Evolutionary conservation across 2,113 vertebrate species (phyloP), one percentile per base, ranked within the genome.

Genomic region (Peromyscus polionotus): DNA sequence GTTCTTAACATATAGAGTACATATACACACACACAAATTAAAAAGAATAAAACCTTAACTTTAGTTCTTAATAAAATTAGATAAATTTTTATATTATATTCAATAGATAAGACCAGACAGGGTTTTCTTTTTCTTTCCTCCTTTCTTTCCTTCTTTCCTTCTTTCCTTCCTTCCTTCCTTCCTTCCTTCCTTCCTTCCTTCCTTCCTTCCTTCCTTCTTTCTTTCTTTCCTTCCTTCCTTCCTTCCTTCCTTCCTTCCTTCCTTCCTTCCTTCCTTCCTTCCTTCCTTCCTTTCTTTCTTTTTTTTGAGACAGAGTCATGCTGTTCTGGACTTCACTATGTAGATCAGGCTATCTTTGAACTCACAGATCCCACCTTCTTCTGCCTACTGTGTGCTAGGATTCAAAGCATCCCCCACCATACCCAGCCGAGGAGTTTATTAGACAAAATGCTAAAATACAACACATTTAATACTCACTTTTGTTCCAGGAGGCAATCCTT

Each of bases 401-500:
- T 16, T 13, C 39, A 63, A 84, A 12, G 57, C 0, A 5, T 63
- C 7, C 6, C 14, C 57, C 3, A 83, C 80, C 22, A 39, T 28
- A 39, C 5, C n/a, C 36, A 84, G 36, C 13, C n/a, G 12, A 39
- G 54, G 80, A 61, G 13, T 26, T 61, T 42, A 84, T 9, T 28
- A 84, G 7, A 84, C 80, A 70, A 87, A 72, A 54, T 9, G 33
- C 22, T 81, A 16, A 92, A 87, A 93, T 51, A 80, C 13, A 95
- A 91, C n/a, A 92, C 81, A 95, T 48, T 77, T 86, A 68, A 97
- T 90, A 92, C 94, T 97, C 88, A 99, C 99, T 99, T 99, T 99
- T 95, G 99, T 99, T 98, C 99, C 99, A 88, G 99, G 99, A 97
- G 99, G 99, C 97, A 99, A 98, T 48, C 99, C 99, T 97, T 99